Evolutionary conservation across 1,140 invertebrate genomes (phyloP).

Genomic region (Arion vulgaris): DNA sequence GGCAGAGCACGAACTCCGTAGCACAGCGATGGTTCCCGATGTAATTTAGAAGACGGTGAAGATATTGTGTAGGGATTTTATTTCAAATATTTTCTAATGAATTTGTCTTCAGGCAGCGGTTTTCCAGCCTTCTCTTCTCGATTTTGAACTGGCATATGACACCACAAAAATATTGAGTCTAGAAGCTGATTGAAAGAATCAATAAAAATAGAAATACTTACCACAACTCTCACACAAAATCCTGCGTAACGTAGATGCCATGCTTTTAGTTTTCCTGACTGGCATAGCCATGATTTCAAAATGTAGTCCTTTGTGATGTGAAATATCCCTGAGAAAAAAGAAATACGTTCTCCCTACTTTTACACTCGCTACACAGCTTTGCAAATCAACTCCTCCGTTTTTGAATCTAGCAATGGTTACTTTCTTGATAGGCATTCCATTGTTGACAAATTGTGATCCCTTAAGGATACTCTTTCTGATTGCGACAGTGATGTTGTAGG

Average conservation of each 20-base stretch:
- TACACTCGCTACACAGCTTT: not conserved
- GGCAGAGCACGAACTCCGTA: too few relatives aligned
- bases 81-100: too few relatives aligned
- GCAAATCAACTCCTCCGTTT: not conserved
- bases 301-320: not conserved
- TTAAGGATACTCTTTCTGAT: constrained; percentile 37
- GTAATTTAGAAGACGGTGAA: too few relatives aligned
- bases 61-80: too few relatives aligned
- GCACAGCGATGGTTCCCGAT: too few relatives aligned
- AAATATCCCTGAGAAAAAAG: constrained; percentile 7
- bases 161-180: too few relatives aligned
- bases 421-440: not conserved
- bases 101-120: too few relatives aligned
- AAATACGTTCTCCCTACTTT: not conserved
- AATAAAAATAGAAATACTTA: constrained; percentile 9
- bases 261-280: not conserved
- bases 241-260: not conserved
- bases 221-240: constrained; percentile 3
- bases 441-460: constrained; percentile 27
- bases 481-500: constrained; percentile 36
- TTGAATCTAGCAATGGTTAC: constrained; percentile 21
- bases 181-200: too few relatives aligned
- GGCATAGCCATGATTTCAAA: not conserved
- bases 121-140: too few relatives aligned
- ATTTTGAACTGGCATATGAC: too few relatives aligned